phyloP scores from a whole-genome alignment of 2,113 vertebrate species.

The Lampris incognitus region DNA sequence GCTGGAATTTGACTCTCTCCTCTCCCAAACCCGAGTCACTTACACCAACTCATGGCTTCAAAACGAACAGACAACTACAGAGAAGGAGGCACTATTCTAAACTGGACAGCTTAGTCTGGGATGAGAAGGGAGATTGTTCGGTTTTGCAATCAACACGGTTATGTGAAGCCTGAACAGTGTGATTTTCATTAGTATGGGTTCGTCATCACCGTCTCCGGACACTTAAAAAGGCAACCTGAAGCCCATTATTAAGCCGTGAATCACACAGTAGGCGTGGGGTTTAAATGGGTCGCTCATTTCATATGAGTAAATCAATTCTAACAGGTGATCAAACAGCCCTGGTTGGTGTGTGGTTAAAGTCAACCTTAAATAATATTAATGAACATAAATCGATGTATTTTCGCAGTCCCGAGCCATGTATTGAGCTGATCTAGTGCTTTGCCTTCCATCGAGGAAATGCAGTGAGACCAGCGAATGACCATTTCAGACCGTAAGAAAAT shows the following conservation, averaged over 20 bases:
- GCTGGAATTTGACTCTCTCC: constrained; percentile 48
- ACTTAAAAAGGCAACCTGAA: not conserved
- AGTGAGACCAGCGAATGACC: not conserved
- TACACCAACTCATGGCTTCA: constrained; percentile 38
- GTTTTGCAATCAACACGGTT: too few relatives aligned
- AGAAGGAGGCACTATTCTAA: not conserved
- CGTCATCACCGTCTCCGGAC: not conserved
- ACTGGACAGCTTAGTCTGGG: too few relatives aligned
- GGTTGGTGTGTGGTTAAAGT: constrained; percentile 1
- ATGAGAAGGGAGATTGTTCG: too few relatives aligned
- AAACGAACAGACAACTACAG: constrained; percentile 10
- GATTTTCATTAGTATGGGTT: too few relatives aligned
- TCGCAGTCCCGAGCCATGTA: not conserved
- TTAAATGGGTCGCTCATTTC: not conserved
- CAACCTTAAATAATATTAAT: not conserved
- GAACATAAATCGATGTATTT: constrained; percentile 9
- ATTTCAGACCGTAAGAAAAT: not conserved
- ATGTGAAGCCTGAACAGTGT: too few relatives aligned
- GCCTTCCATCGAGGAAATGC: not conserved
- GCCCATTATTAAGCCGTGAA: not conserved
- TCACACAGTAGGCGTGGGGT: not conserved
- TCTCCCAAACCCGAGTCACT: constrained; percentile 1
- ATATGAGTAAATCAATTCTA: not conserved
- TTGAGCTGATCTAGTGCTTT: constrained; percentile 19
- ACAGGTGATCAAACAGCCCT: not conserved